Conservation (phyloP, 2,888 invertebrate species). For the Drosophila mettleri region DNA sequence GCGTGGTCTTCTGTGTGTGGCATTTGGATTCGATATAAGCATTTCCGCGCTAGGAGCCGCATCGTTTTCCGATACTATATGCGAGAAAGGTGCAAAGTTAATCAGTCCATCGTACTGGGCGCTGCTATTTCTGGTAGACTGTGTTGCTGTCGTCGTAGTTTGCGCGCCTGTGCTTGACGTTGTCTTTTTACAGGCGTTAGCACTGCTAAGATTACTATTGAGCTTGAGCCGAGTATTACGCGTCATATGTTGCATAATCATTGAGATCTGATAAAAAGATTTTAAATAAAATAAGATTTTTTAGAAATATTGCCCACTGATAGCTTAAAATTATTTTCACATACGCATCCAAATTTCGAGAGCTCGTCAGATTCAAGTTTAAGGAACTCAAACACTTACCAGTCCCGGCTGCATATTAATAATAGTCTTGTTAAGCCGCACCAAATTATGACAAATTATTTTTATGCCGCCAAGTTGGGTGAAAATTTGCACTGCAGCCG, state of each 20-base stretch:
- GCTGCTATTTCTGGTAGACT: conserved; percentile 82
- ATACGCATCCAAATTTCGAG: too few relatives aligned
- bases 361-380: too few relatives aligned
- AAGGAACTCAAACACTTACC: conserved; percentile 85
- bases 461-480: conserved; percentile 91
- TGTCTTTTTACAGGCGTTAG: conserved; percentile 78
- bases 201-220: conserved; percentile 82
- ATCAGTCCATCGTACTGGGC: conserved; percentile 92
- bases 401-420: conserved; percentile 89
- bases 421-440: conserved; percentile 90
- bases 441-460: conserved; percentile 91
- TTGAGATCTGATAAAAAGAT: conserved; percentile 76
- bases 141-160: conserved; percentile 81
- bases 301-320: neutral
- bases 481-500: conserved; percentile 90
- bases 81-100: conserved; percentile 95
- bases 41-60: conserved; percentile 96
- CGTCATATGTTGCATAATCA: conserved; percentile 89
- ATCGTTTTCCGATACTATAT: conserved; percentile 92
- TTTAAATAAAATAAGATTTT: neutral
- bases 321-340: neutral
- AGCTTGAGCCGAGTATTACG: conserved; percentile 85
- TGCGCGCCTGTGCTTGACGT: conserved; percentile 80
- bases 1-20: conserved; percentile 93
- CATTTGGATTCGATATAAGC: conserved; percentile 91